These are phyloP conservation scores for Chionomys nivalis DNA, from an alignment of 2,113 vertebrate genomes.

Conservation along the genomic window DNA sequence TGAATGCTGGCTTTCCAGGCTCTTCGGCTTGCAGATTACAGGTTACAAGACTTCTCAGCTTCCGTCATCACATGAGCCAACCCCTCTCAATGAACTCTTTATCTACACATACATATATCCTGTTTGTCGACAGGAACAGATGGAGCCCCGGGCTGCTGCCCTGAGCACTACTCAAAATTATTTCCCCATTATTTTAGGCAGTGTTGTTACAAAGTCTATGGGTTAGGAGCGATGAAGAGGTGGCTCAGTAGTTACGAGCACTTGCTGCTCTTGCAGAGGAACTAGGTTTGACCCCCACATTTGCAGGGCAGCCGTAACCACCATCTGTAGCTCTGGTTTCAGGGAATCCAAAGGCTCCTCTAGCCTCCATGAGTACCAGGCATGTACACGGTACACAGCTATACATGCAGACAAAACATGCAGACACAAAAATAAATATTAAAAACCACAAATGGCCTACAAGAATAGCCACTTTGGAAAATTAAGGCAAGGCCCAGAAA, in stretches of 20 bases:
- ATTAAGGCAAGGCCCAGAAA: neutral
- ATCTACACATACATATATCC: neutral
- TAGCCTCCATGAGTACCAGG: neutral
- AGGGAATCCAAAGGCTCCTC: neutral
- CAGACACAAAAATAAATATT: neutral
- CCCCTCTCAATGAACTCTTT: neutral
- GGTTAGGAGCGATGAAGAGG: neutral
- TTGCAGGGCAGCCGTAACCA: too few species aligned
- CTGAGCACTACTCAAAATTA: neutral
- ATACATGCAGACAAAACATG: neutral
- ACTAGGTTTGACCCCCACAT: neutral
- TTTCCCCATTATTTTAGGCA: neutral
- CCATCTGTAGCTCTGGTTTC: neutral
- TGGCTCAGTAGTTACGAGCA: neutral
- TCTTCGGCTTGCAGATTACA: neutral
- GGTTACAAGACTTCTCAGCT: neutral
- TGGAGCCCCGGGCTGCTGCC: neutral
- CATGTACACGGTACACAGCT: neutral
- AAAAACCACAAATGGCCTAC: neutral
- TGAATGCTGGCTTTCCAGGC: neutral
- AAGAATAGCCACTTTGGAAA: slow-evolving; percentile 4
- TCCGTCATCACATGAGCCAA: neutral
- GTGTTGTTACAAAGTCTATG: neutral
- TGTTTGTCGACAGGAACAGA: neutral
- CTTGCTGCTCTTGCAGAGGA: neutral